Base-by-base conservation (phyloP, 2,113 vertebrate species). In the Tetrax tetrax region DNA sequence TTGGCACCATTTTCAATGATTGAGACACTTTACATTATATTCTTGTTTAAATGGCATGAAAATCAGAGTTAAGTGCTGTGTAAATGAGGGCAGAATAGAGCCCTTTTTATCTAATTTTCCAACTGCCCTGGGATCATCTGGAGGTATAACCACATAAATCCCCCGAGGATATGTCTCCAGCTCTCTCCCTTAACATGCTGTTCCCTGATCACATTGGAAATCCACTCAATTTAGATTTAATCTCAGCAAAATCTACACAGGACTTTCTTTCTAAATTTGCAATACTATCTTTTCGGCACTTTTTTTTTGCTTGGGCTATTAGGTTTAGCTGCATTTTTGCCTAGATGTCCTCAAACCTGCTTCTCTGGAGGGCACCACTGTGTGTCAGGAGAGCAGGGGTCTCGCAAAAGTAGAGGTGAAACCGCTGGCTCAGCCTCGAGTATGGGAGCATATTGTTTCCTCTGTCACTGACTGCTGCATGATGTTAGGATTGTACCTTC, bases 131-230 rank as follows among this genome's bases (percentile, higher is more conserved):
- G 87, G 87, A 93, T 95, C 85, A 90, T 96, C 89, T 90, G 77
- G 90, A 91, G 91, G 83, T 95, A 96, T 89, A 97, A 90, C 97
- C 95, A 96, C 83, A 72, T 72, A 97, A 96, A 95, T 90, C 80
- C 83, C 83, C 60, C 0, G 9, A 87, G 64, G 74, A 65, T 88
- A 53, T 19, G 81, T 71, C 72, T 95, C 74, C 47, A 81, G 18
- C 82, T 96, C 82, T 63, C 68, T 85, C 91, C 71, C 48, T 91
- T 72, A 87, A 90, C 51, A 56, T 72, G 43, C 65, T 66, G 60
- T 60, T 93, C 64, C 61, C 90, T 75, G 74, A 90, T 82, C 78
- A 87, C 88, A 22, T 9, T 65, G 69, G 91, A 91, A 96, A 96
- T 95, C 90, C 71, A 91, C 82, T 86, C 71, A 70, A 76, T 90